Evolutionary conservation across 2,888 invertebrate species (phyloP).

Genomic region (Caenorhabditis sp.): DNA sequence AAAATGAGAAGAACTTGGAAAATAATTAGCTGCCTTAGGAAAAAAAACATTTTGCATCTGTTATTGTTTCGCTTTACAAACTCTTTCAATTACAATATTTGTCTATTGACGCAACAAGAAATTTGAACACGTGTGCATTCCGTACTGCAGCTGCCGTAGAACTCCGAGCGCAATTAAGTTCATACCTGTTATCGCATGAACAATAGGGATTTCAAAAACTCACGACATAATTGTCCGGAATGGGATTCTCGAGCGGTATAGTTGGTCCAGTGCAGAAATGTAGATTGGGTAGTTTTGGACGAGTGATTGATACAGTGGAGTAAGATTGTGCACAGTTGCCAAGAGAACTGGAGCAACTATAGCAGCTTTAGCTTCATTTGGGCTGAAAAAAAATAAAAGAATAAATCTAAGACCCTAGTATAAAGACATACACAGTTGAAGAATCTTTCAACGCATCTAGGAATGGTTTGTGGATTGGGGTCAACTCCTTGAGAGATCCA

Average conservation of each 20-base stretch:
- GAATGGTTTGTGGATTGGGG: conserved; percentile 50
- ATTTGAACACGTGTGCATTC: no score
- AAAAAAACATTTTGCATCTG: no score
- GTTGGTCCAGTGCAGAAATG: conserved; percentile 67
- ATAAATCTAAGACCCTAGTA: neutral
- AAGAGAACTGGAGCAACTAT: conserved; percentile 86
- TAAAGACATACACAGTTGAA: conserved; percentile 35
- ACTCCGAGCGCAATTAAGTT: no score
- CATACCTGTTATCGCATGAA: no score
- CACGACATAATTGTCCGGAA: conserved; percentile 64
- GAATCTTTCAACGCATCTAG: conserved; percentile 39
- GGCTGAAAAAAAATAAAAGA: conserved; percentile 13
- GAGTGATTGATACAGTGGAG: conserved; percentile 62
- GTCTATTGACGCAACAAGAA: no score
- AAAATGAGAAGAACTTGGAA: no score
- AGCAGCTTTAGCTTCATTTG: conserved; percentile 48
- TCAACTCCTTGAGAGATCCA: conserved; percentile 47
- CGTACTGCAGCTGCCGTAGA: no score
- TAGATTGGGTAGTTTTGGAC: conserved; percentile 68
- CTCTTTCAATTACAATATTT: no score
- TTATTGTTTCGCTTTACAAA: no score
- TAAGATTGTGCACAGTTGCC: conserved; percentile 77
- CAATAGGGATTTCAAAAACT: no score
- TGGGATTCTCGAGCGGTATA: conserved; percentile 51
- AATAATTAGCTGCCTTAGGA: no score